Evolutionary conservation across 1,140 invertebrate genomes (phyloP).

Genomic region (Orussus abietinus): DNA sequence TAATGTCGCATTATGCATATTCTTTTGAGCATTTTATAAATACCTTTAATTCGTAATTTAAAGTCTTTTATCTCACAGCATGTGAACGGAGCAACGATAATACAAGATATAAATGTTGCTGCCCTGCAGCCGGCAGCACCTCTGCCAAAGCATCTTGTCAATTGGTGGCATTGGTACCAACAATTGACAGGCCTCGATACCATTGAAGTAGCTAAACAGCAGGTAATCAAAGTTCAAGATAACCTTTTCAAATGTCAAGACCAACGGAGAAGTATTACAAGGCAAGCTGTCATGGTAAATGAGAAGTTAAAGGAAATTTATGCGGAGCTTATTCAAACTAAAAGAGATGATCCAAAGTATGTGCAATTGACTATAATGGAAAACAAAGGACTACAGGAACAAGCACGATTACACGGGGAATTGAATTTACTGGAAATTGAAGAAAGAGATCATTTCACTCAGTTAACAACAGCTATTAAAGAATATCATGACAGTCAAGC

Average conservation of each 20-base stretch:
- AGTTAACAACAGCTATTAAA: conserved; percentile 46
- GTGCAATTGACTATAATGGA: conserved; percentile 45
- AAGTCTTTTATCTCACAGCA: conserved; percentile 32
- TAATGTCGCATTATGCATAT: too few species aligned
- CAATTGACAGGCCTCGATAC: conserved; percentile 40
- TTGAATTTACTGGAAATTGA: conserved; percentile 37
- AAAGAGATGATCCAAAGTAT: conserved; percentile 44
- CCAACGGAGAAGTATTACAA: conserved; percentile 28
- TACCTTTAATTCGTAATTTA: conserved; percentile 10
- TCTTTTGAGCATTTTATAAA: too few species aligned
- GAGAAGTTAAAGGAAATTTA: conserved; percentile 46
- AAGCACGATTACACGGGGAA: conserved; percentile 28
- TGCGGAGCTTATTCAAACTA: conserved; percentile 39
- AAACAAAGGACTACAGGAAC: conserved; percentile 42
- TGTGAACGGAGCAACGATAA: conserved; percentile 32
- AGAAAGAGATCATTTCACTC: conserved; percentile 42
- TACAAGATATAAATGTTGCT: conserved; percentile 34
- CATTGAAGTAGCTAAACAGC: conserved; percentile 37
- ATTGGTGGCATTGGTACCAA: conserved; percentile 47
- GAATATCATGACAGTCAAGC: conserved; percentile 49
- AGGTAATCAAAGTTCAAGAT: conserved; percentile 41
- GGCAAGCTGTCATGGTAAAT: conserved; percentile 23
- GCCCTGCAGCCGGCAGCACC: conserved; percentile 25
- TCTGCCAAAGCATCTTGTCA: conserved; percentile 35
- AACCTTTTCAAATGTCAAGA: conserved; percentile 45